Conservation (phyloP, 2,888 invertebrate genomes). For the Drosophila quinaria region DNA sequence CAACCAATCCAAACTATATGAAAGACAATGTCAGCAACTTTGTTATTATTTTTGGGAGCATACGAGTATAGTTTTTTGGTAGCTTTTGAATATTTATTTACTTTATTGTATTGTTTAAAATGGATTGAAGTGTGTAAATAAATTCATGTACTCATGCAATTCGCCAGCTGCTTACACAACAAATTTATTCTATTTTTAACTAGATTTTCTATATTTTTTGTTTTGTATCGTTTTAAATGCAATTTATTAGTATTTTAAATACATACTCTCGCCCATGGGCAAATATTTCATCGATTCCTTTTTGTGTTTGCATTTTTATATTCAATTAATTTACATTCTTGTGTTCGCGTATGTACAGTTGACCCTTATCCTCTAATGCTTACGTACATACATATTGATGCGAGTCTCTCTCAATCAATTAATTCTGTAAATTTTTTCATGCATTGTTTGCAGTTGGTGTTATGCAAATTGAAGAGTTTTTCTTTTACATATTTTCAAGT, state of each 20-base stretch:
- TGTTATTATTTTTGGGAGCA: conserved; percentile 21
- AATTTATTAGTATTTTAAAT: conserved; percentile 74
- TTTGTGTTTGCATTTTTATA: conserved; percentile 20
- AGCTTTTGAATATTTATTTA: not conserved
- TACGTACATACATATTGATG: conserved; percentile 39
- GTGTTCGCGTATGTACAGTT: conserved; percentile 66
- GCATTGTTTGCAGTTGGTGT: conserved; percentile 14
- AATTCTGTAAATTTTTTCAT: conserved; percentile 21
- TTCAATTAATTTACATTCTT: conserved; percentile 75
- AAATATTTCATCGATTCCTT: conserved; percentile 23
- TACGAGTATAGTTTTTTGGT: not conserved
- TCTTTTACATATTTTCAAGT: conserved; percentile 21
- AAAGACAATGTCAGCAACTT: conserved; percentile 20
- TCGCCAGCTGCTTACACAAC: conserved; percentile 18
- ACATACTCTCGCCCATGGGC: conserved; percentile 59
- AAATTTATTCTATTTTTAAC: conserved; percentile 9
- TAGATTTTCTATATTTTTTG: conserved; percentile 10
- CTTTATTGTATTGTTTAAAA: conserved; percentile 45
- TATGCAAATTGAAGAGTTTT: conserved; percentile 40
- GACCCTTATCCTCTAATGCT: conserved; percentile 28
- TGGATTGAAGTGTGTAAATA: conserved; percentile 64
- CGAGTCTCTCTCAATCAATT: conserved; percentile 57
- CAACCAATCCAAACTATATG: conserved; percentile 6
- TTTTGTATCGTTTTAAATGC: conserved; percentile 69
- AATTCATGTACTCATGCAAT: conserved; percentile 44